A percentile compares a stretch with the other conserved stretches of the same genome.
Conservation (phyloP, 2,888 invertebrate genomes). For the Sicus ferrugineus region DNA sequence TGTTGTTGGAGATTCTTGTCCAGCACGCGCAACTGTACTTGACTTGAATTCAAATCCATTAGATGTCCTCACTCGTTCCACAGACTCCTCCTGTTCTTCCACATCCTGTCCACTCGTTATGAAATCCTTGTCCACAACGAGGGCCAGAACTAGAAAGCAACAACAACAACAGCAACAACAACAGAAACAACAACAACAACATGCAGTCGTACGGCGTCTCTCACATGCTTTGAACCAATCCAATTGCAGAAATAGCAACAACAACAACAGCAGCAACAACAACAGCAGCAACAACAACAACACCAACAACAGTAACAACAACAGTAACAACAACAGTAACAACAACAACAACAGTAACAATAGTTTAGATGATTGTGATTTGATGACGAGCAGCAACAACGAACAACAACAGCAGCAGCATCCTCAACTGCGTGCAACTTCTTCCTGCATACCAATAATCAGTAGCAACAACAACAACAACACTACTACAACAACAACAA, state of each 20-base stretch:
- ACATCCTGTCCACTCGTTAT: slow-evolving; percentile 8
- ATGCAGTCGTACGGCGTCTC: slow-evolving; percentile 14
- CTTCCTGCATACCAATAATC: slow-evolving; percentile 40
- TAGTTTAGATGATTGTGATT: slow-evolving; percentile 44
- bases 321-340: slow-evolving; percentile 38
- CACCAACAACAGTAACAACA: slow-evolving; percentile 15
- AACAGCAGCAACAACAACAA: slow-evolving; percentile 36
- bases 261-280: slow-evolving; percentile 36
- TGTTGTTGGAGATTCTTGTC: slow-evolving; percentile 39
- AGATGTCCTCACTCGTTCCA: slow-evolving; percentile 2
- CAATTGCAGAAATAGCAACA: slow-evolving; percentile 30
- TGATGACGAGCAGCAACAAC: slow-evolving; percentile 26
- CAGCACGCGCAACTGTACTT: slow-evolving; percentile 53
- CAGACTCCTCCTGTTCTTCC: slow-evolving; percentile 20
- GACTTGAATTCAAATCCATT: slow-evolving; percentile 58
- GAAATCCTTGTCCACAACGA: slow-evolving; percentile 17
- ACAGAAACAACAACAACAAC: slow-evolving; percentile 34
- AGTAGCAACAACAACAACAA: slow-evolving; percentile 36
- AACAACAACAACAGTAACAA: slow-evolving; percentile 39
- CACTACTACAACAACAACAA: slow-evolving; percentile 44
- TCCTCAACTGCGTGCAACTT: slow-evolving; percentile 33
- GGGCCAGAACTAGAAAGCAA: slow-evolving; percentile 5
- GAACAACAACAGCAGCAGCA: slow-evolving; percentile 31
- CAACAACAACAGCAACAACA: slow-evolving; percentile 37
- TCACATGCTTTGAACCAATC: slow-evolving; percentile 22